A percentile compares a stretch with the other conserved stretches of the same genome.
Conservation (phyloP, 2,113 vertebrate genomes). For the Morone chrysops region DNA sequence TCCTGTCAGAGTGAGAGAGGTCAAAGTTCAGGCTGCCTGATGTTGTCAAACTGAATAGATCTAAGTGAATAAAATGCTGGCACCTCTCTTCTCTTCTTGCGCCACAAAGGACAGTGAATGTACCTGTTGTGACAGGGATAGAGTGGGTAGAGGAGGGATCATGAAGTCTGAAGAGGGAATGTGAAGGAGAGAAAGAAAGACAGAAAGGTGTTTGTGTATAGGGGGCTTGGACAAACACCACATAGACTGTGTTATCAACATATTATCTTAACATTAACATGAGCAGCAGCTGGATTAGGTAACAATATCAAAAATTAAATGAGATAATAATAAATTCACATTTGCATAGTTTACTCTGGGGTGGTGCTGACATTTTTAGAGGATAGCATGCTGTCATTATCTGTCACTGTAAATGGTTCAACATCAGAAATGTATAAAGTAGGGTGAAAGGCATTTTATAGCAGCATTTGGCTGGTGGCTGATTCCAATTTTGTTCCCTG, state of each 20-base stretch:
- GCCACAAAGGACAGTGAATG: not conserved
- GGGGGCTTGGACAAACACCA: not conserved
- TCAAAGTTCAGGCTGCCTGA: conserved; percentile 28
- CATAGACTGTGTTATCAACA: not conserved
- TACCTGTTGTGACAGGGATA: not conserved
- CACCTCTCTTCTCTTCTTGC: not conserved
- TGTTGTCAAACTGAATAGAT: conserved; percentile 8
- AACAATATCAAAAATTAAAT: not conserved
- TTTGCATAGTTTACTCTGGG: not conserved
- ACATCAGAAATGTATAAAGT: no score
- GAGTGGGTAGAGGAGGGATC: not conserved
- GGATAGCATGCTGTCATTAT: no score
- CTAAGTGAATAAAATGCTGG: not conserved
- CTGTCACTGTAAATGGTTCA: no score
- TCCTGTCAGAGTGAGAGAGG: not conserved
- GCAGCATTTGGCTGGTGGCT: no score
- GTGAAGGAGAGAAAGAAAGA: not conserved
- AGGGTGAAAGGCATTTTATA: no score
- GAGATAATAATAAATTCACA: no score
- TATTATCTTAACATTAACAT: not conserved
- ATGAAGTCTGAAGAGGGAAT: not conserved
- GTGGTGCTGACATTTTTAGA: no score
- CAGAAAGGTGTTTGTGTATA: not conserved
- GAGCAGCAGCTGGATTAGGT: not conserved
- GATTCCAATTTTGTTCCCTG: no score